Evolutionary conservation across 2,113 vertebrate species (phyloP).

Genomic region (Vicugna pacos): DNA sequence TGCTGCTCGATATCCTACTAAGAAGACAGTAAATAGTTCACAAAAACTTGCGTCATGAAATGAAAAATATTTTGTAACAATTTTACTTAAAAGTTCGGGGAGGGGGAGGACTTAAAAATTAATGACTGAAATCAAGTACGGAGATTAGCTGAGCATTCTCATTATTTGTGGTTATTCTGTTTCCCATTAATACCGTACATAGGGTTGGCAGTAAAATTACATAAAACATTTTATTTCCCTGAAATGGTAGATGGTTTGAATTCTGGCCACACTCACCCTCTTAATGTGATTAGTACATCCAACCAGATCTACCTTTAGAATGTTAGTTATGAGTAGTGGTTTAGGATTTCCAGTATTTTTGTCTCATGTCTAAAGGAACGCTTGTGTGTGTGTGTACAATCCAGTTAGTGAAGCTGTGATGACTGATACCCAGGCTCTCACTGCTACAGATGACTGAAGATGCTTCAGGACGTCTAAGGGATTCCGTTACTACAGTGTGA

Average conservation of each 20-base stretch:
- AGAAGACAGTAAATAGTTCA: background rate
- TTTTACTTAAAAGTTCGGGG: background rate
- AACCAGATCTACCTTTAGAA: background rate
- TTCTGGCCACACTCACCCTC: background rate
- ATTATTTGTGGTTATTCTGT: background rate
- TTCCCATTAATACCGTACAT: background rate
- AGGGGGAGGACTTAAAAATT: background rate
- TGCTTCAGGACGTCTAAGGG: background rate
- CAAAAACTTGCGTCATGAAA: background rate
- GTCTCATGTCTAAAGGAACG: background rate
- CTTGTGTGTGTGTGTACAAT: background rate
- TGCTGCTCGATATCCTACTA: background rate
- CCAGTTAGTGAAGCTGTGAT: background rate
- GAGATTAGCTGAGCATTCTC: background rate
- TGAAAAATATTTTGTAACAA: constrained; percentile 1
- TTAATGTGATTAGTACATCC: background rate
- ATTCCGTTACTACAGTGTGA: background rate
- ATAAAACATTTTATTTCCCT: background rate
- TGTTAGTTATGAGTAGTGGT: background rate
- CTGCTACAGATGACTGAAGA: background rate
- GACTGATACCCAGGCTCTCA: background rate
- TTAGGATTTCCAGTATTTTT: background rate
- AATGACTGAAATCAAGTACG: background rate
- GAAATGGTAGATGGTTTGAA: background rate
- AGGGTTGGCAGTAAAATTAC: background rate